Evolutionary conservation across 2,797 vertebrate genomes (phyloP), one percentile per base, ranked within the genome.

Genomic region (Melanotaenia pygmaea): DNA sequence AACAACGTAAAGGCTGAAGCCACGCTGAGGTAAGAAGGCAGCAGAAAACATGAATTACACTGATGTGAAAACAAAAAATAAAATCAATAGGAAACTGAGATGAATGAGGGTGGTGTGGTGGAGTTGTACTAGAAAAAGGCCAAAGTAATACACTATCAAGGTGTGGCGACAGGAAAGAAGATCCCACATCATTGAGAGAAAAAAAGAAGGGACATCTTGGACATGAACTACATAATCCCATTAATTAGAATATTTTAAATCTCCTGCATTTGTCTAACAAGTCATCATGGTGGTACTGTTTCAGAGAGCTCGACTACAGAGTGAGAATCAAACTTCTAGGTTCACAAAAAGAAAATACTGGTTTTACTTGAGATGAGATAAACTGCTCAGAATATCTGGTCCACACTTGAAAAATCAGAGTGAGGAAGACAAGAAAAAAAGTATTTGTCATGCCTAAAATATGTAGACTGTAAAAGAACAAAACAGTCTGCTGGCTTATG

Each of bases 11-110:
- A 77, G 63, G 70, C 9, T 2, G 82, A 74, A 77, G 73, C 61
- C 32, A 62, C 1, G 3, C 51, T 30, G 73, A 78, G 85, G 80
- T 86, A 79, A 79, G 14, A 90, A 84, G 76, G 79, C 68, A 84
- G 58, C 50, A 50, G 66, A 76, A 89, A 89, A 67, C 62, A 80
- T 70, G 78, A 68, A 80, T 88, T 22, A 83, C 35, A 50, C 78
- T 50, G 53, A 28, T 76, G 37, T 8, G 56, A 43, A 32, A 43
- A 76, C 47, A 47, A 47, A 9, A 20, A 47, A 20, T 6, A 68
- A 80, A 85, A 90, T 86, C 79, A 71, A 83, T 86, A 74, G 58
- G 50, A 86, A 72, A 83, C 77, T 50, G 53, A 74, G 81, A 84
- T 65, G 65, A 67, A 78, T 35, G 69, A 73, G 69, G 51, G 79